phyloP scores from a whole-genome alignment of 2,113 vertebrate genomes.

The Solea solea region DNA sequence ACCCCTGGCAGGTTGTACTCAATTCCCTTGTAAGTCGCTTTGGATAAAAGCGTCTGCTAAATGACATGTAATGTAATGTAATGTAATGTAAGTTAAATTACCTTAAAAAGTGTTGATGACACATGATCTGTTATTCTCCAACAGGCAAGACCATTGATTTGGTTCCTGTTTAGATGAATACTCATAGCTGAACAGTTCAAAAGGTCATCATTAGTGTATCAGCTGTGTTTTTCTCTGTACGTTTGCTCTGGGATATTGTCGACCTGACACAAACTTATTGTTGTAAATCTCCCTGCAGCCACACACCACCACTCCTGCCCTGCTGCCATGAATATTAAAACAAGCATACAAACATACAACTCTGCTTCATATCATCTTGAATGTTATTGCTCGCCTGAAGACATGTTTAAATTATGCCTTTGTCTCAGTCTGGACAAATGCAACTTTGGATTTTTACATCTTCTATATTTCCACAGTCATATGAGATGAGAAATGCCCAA shows the following conservation, averaged over 20 bases:
- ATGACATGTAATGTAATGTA: too few relatives aligned
- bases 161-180: slow-evolving; percentile 10
- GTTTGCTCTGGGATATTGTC: slow-evolving; percentile 52
- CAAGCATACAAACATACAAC: slow-evolving; percentile 47
- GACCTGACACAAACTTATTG: slow-evolving; percentile 71
- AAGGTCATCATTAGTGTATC: slow-evolving; percentile 47
- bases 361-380: slow-evolving; percentile 15
- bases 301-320: slow-evolving; percentile 35
- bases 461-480: background rate
- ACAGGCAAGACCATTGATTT: slow-evolving; percentile 35
- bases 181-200: slow-evolving; percentile 31
- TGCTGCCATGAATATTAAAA: slow-evolving; percentile 70
- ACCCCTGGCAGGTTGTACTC: too few relatives aligned
- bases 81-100: too few relatives aligned
- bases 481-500: slow-evolving; percentile 3
- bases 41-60: too few relatives aligned
- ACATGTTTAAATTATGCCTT: slow-evolving; percentile 24
- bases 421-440: background rate
- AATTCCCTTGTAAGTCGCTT: too few relatives aligned
- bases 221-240: slow-evolving; percentile 45
- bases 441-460: slow-evolving; percentile 12
- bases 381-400: slow-evolving; percentile 36
- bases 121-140: background rate
- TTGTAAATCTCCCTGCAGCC: slow-evolving; percentile 64
- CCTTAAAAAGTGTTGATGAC: background rate